A percentile compares a stretch with the other conserved stretches of the same genome.
phyloP scores from a whole-genome alignment of 2,797 vertebrate genomes.

The Hybognathus amarus region DNA sequence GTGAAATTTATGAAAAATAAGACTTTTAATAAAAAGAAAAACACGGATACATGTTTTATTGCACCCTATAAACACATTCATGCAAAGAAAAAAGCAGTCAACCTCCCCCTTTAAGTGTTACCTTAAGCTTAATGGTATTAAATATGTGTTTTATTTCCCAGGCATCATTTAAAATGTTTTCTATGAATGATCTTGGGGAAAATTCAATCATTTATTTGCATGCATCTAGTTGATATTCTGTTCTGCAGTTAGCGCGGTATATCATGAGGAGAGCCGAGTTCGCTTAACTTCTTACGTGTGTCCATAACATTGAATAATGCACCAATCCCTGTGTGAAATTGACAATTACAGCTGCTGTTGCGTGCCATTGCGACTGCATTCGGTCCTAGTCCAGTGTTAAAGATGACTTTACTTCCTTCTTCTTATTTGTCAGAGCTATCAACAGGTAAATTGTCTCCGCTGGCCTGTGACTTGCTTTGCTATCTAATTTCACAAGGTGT shows the following conservation, averaged over 20 bases:
- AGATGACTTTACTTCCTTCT: conserved; percentile 45
- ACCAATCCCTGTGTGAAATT: conserved; percentile 53
- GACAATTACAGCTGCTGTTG: conserved; percentile 63
- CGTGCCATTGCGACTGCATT: conserved; percentile 47
- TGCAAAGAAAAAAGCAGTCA: too few species aligned
- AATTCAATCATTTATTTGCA: not conserved
- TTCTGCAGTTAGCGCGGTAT: not conserved
- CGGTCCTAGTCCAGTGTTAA: too few species aligned
- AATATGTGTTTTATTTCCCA: too few species aligned
- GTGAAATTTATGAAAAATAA: too few species aligned
- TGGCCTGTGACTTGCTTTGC: conserved; percentile 60
- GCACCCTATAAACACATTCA: too few species aligned
- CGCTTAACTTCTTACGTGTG: conserved; percentile 28
- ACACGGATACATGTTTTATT: too few species aligned
- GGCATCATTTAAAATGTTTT: not conserved
- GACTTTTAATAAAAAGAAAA: too few species aligned
- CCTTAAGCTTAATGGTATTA: not conserved
- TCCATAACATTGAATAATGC: conserved; percentile 56
- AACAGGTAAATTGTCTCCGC: conserved; percentile 65
- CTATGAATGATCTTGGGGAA: not conserved
- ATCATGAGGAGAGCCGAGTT: not conserved
- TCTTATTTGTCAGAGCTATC: conserved; percentile 61
- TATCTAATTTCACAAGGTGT: conserved; percentile 47
- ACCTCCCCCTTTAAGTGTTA: too few species aligned
- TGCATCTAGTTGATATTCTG: conserved; percentile 26